Conservation (phyloP, 2,888 invertebrate genomes). For the Cryptocheilus praepositus region DNA sequence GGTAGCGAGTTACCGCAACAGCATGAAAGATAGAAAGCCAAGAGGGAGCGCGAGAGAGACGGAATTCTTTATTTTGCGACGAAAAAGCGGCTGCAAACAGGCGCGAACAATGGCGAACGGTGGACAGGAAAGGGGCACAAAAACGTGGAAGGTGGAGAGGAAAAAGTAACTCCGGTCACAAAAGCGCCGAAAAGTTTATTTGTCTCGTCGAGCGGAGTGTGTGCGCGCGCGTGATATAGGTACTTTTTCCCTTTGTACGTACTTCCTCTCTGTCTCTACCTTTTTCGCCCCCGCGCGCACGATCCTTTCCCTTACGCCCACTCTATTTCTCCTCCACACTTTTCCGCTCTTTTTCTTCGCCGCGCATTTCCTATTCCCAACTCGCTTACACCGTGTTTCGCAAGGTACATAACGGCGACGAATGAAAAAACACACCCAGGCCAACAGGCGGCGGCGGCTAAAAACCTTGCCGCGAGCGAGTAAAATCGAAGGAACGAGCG, state of each 20-base stretch:
- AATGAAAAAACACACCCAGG: not conserved
- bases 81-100: conserved; percentile 2
- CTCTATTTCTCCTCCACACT: not conserved
- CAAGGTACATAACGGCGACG: not conserved
- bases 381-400: conserved; percentile 1
- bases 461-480: too few relatives aligned
- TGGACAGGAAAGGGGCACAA: conserved; percentile 6
- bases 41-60: not conserved
- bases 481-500: too few relatives aligned
- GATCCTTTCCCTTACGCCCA: conserved; percentile 4
- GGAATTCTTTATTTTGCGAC: not conserved
- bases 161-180: conserved; percentile 17
- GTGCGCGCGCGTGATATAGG: conserved; percentile 20
- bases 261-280: conserved; percentile 7
- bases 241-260: conserved; percentile 21
- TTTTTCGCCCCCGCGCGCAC: conserved; percentile 2
- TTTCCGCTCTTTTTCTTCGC: not conserved
- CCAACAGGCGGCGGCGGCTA: not conserved
- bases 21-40: not conserved
- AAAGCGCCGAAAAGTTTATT: conserved; percentile 43
- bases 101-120: conserved; percentile 7
- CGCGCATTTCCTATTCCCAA: conserved; percentile 2
- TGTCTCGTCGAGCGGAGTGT: conserved; percentile 19
- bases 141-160: not conserved
- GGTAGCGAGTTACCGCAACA: too few relatives aligned